Conservation (phyloP, 2,888 invertebrate genomes). For the Strigamia transsilvanica region DNA sequence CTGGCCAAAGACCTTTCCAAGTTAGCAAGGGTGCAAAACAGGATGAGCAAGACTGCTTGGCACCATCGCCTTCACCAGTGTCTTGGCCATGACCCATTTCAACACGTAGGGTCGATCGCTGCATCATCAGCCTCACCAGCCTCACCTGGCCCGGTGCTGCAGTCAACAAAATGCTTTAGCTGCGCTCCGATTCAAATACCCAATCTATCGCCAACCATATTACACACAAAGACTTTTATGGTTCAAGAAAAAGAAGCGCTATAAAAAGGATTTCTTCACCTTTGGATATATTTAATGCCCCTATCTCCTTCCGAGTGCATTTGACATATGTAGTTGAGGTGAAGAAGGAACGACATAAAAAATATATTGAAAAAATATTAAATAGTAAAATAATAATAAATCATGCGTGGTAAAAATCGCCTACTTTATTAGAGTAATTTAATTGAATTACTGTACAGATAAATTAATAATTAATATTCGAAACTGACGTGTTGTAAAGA, state of each 20-base stretch:
- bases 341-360: background rate
- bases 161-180: slow-evolving; percentile 10
- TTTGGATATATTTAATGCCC: slow-evolving; percentile 36
- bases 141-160: slow-evolving; percentile 4
- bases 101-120: slow-evolving; percentile 3
- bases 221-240: slow-evolving; percentile 37
- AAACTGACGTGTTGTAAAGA: background rate
- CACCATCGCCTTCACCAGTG: slow-evolving; percentile 44
- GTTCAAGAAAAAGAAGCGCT: background rate
- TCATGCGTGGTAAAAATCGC: background rate
- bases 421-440: background rate
- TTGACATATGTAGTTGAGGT: background rate
- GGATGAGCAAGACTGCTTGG: slow-evolving; percentile 52
- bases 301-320: background rate
- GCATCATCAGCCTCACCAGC: background rate
- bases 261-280: slow-evolving; percentile 43
- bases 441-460: background rate
- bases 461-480: slow-evolving; percentile 1
- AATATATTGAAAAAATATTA: background rate
- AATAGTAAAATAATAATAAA: slow-evolving; percentile 19
- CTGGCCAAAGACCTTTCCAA: slow-evolving; percentile 13
- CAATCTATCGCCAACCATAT: slow-evolving; percentile 44
- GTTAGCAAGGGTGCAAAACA: slow-evolving; percentile 8
- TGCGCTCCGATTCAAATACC: slow-evolving; percentile 33
- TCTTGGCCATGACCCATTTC: slow-evolving; percentile 50